Evolutionary conservation across 1,140 invertebrate species (phyloP), one percentile per base, ranked within the genome.

Genomic region (Amphibalanus amphitrite): DNA sequence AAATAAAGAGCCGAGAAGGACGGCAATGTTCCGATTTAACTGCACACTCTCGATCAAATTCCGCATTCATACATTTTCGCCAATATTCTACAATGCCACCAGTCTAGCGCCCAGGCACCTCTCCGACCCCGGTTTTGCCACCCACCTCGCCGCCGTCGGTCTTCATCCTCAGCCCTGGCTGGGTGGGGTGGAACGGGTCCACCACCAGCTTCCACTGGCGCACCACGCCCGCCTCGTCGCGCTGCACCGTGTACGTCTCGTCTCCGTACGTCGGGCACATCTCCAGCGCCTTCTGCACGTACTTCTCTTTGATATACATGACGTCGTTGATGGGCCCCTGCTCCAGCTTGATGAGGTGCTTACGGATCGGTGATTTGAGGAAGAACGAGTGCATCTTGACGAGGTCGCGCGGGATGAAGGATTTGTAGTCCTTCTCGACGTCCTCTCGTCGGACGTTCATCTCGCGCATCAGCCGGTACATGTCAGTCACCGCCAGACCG

Each of bases 401-500:
- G 68, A 92, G 85, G 72, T 87, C 86, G 79, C 87, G 89, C 0
- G 91, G 90, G 74, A 93, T 86, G 81, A 88, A 93, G 73, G 88
- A 87, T 77, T 88, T 90, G 73, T 90, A 92, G 73, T 90, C 86
- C 72, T 83, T 85, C 77, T 89, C 85, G 8, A 93, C 85, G 71
- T 83, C 82, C 74, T 88, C 86, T 28, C 82, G 79, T 23, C 83
- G 78, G 68, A 86, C 78, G 72, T 85, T 84, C 75, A 89, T 86
- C 77, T 92, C 90, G 26, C 89, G 77, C 80, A 90, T 88, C 23
- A 87, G 87, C 74, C 89, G 81, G 64, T 80, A 82, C 90, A 93
- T 93, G 79, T 93, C 90, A 71, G 88, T 85, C 59, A 92, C 90
- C 17, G 89, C 89, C 59, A 95, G 81, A 0, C 91, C 91, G 68